phyloP scores from a whole-genome alignment of 1,140 invertebrate species.

The Apis dorsata region DNA sequence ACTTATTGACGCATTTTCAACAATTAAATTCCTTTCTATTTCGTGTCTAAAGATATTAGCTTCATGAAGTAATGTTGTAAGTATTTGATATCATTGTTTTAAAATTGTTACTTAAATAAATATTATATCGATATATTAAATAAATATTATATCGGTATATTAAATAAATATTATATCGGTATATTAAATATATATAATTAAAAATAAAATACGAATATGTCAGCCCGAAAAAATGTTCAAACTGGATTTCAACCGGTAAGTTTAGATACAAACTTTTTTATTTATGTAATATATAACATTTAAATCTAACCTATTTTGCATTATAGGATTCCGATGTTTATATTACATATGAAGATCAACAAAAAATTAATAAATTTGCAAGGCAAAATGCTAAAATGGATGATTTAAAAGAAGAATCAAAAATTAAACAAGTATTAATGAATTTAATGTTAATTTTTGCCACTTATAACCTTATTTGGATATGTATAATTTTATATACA shows the following conservation, averaged over 20 bases:
- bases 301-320: slow-evolving; percentile 30
- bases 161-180: background rate
- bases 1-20: background rate
- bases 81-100: slow-evolving; percentile 1
- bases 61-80: background rate
- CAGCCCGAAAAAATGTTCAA: slow-evolving; percentile 71
- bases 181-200: background rate
- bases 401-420: slow-evolving; percentile 95
- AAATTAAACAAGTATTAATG: slow-evolving; percentile 86
- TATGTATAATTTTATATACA: slow-evolving; percentile 27
- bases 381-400: slow-evolving; percentile 94
- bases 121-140: background rate
- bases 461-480: slow-evolving; percentile 62
- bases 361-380: slow-evolving; percentile 98
- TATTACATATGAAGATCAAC: slow-evolving; percentile 97
- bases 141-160: background rate
- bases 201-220: slow-evolving; percentile 64
- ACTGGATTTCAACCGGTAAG: slow-evolving; percentile 74
- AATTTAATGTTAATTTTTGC: background rate
- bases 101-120: background rate
- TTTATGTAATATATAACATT: slow-evolving; percentile 5
- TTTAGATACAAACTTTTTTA: slow-evolving; percentile 32
- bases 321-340: slow-evolving; percentile 93
- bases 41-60: background rate
- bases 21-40: background rate